Evolutionary conservation across 2,113 vertebrate species (phyloP), one percentile per base, ranked within the genome.

Genomic region (Bubo scandiacus): DNA sequence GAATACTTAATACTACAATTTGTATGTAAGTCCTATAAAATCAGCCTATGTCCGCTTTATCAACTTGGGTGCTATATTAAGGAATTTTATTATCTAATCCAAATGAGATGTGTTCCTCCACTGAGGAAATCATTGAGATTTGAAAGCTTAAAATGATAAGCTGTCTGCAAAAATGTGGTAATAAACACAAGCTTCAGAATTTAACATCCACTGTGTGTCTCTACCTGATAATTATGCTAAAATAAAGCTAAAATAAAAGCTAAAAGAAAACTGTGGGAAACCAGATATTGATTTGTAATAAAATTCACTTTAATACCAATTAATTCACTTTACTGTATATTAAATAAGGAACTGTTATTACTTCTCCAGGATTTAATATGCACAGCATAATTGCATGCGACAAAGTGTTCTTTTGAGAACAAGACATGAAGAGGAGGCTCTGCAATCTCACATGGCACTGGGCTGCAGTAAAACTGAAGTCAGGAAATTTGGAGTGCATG

Each of bases 261-360:
- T 52, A 72, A 61, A 72, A 83, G 73, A 86, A 92, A 90, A 84
- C 59, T 12, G 32, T 49, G 40, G 52, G 40, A 92, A 93, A 74
- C 4, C 27, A 86, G 77, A 72, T 89, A 93, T 19, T 67, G 82
- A 91, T 95, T 78, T 66, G 72, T 86, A 81, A 67, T 88, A 94
- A 73, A 94, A 78, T 71, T 95, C 63, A 40, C 38, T 96, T 92
- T 74, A 92, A 67, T 58, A 84, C 6, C 67, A 94, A 95, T 93
- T 96, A 94, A 96, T 93, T 95, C 86, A 89, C 72, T 68, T 92
- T 63, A 8, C 10, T 81, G 65, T 79, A 49, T 81, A 84, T 86
- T 94, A 90, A 95, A 59, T 75, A 95, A 93, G 52, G 72, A 94
- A 78, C 25, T 55, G 55, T 74, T 92, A 86, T 63, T 88, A 55